Percentiles rank a stretch among this genome's conserved stretches.
Evolutionary conservation across 1,140 invertebrate genomes (phyloP).

Genomic region (Calephelis nemesis): DNA sequence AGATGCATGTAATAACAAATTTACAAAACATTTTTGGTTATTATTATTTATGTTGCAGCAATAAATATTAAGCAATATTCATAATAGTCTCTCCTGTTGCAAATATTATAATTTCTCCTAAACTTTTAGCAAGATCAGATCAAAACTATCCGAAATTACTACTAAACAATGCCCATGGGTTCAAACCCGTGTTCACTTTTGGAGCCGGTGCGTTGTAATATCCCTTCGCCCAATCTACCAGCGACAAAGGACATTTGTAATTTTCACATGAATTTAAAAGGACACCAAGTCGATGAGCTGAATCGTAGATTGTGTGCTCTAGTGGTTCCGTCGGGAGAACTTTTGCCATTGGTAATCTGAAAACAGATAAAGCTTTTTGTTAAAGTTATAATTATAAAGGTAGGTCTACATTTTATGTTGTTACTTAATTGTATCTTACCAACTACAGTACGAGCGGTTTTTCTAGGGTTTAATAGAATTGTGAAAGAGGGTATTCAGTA

Average conservation of each 20-base stretch:
- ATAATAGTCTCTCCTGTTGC: neutral
- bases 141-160: slow-evolving; percentile 45
- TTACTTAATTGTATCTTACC: too few relatives aligned
- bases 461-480: too few relatives aligned
- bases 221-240: slow-evolving; percentile 86
- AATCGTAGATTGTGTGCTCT: slow-evolving; percentile 84
- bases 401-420: too few relatives aligned
- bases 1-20: too few relatives aligned
- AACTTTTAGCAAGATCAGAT: neutral
- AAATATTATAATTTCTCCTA: slow-evolving; percentile 1
- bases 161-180: slow-evolving; percentile 60
- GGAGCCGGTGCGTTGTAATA: slow-evolving; percentile 81
- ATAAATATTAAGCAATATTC: neutral
- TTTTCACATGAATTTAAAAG: slow-evolving; percentile 79
- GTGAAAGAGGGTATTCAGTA: too few relatives aligned
- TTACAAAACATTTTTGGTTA: too few relatives aligned
- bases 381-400: too few relatives aligned
- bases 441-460: too few relatives aligned
- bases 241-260: slow-evolving; percentile 85
- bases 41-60: too few relatives aligned
- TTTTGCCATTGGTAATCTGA: slow-evolving; percentile 82
- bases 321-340: slow-evolving; percentile 82
- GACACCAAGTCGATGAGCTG: slow-evolving; percentile 80
- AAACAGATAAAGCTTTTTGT: slow-evolving; percentile 31
- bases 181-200: slow-evolving; percentile 39